Conservation (phyloP, 2,113 vertebrate genomes). For the Phyllopteryx taeniolatus region DNA sequence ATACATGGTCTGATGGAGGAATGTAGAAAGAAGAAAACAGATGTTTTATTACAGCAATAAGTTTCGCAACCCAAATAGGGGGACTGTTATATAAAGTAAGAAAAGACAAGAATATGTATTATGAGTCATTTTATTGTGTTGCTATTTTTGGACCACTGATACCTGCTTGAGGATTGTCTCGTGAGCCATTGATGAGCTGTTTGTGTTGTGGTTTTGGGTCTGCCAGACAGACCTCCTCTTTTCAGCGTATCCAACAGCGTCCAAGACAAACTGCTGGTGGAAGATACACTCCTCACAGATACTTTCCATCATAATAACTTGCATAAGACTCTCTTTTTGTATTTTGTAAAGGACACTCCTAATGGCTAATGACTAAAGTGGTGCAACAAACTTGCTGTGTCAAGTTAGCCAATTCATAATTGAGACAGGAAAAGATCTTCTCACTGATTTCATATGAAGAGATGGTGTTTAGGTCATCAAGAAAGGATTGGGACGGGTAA, state of each 20-base stretch:
- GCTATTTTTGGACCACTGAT: neutral
- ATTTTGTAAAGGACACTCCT: neutral
- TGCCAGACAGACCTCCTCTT: neutral
- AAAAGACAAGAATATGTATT: neutral
- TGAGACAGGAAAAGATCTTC: neutral
- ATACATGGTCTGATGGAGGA: slow-evolving; percentile 25
- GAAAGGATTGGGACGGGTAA: neutral
- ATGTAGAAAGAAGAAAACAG: slow-evolving; percentile 16
- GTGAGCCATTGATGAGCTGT: slow-evolving; percentile 11
- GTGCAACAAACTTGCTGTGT: neutral
- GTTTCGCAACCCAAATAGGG: neutral
- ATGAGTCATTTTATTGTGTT: neutral
- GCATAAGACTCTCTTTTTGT: neutral
- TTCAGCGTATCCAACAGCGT: neutral
- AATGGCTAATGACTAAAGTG: neutral
- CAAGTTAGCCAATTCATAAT: neutral
- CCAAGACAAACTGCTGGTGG: slow-evolving; percentile 5
- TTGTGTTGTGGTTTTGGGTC: slow-evolving; percentile 8
- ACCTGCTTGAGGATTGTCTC: neutral
- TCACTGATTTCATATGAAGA: neutral
- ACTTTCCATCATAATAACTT: slow-evolving; percentile 5
- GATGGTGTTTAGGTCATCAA: neutral
- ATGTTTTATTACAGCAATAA: neutral
- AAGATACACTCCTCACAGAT: slow-evolving; percentile 3
- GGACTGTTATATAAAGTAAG: neutral